Base-by-base conservation (phyloP, 2,113 vertebrate species). In the Stomatorhinus ivindoensis region DNA sequence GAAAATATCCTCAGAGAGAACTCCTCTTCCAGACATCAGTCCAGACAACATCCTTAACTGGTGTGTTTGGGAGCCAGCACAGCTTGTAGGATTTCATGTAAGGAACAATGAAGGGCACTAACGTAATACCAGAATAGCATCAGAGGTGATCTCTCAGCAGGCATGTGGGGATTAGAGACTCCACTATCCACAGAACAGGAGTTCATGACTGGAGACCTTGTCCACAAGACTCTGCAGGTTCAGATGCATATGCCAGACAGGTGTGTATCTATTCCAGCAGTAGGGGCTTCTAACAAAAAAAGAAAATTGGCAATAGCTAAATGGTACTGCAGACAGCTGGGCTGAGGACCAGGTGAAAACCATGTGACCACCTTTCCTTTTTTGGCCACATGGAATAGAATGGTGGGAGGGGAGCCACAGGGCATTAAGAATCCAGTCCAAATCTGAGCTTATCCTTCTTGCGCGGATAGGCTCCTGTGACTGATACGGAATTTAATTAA, bases 401-500 rank as follows among this genome's bases (percentile, higher is more conserved):
- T 35, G 15, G 31, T 31, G 69, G 65, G 69, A 27, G 13, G 11
- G 15, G 31, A 3, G 50, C 11, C 15, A 76, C 73, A 42, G 73
- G 73, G 42, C 17, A 42, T 35, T 39, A 42, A 80, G 44, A 46
- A 48, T 27, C 5, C 42, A 21, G 61, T 46, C 19, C 10, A n/a
- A 85, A 85, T 85, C 82, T 44, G 46, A 48, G 82, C 24, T 69
- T 47, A 46, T 47, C 46, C 42, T 46, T 47, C 46, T 31, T 35
- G 50, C 31, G 3, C 13, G 35, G 48, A 15, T 51, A 39, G 86
- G 48, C 88, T 91, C 90, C 92, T 91, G 55, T 86, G 88, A 86
- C 73, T 86, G 87, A 90, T 90, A 39, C 76, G 48, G 87, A 89
- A 91, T 90, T 89, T 86, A 39, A 90, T 89, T 69, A 88, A 61